Evolutionary conservation across 2,888 invertebrate species (phyloP).

Genomic region (Ditula angustiorana): DNA sequence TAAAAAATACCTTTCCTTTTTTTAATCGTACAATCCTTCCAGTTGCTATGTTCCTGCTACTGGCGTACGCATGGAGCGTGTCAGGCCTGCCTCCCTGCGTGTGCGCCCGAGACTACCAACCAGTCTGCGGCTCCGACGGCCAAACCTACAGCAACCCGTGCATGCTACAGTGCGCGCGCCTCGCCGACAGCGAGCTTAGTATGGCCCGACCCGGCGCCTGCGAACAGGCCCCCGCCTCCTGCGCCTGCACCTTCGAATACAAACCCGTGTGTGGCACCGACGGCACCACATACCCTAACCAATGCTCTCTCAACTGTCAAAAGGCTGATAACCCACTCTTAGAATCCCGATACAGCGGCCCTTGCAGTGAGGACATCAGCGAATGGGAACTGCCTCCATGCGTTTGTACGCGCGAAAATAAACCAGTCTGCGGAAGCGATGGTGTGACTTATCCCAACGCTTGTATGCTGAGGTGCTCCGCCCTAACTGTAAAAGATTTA

Average conservation of each 20-base stretch:
- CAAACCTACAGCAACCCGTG: constrained; percentile 89
- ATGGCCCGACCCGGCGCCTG: constrained; percentile 43
- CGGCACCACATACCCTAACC: constrained; percentile 54
- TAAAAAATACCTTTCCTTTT: background rate
- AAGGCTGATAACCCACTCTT: constrained; percentile 34
- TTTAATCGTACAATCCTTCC: constrained; percentile 26
- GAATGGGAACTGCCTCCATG: constrained; percentile 39
- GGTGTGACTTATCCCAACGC: constrained; percentile 52
- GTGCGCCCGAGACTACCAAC: constrained; percentile 59
- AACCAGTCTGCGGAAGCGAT: constrained; percentile 52
- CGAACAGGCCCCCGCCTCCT: constrained; percentile 27
- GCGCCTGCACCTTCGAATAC: constrained; percentile 49
- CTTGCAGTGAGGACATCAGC: constrained; percentile 42
- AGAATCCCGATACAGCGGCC: constrained; percentile 35
- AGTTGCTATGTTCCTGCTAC: constrained; percentile 56
- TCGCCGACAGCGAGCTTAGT: constrained; percentile 38
- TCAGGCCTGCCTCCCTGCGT: constrained; percentile 58
- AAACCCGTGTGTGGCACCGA: constrained; percentile 57
- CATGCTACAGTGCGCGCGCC: constrained; percentile 82
- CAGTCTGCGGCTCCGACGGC: constrained; percentile 91
- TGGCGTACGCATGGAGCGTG: constrained; percentile 45
- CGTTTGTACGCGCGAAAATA: constrained; percentile 41
- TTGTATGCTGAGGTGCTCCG: constrained; percentile 51
- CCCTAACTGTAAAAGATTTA: constrained; percentile 35
- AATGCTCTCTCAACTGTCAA: constrained; percentile 48